A percentile compares a stretch with the other conserved stretches of the same genome.
phyloP scores from a whole-genome alignment of 2,113 vertebrate species.

The Vidua chalybeata region DNA sequence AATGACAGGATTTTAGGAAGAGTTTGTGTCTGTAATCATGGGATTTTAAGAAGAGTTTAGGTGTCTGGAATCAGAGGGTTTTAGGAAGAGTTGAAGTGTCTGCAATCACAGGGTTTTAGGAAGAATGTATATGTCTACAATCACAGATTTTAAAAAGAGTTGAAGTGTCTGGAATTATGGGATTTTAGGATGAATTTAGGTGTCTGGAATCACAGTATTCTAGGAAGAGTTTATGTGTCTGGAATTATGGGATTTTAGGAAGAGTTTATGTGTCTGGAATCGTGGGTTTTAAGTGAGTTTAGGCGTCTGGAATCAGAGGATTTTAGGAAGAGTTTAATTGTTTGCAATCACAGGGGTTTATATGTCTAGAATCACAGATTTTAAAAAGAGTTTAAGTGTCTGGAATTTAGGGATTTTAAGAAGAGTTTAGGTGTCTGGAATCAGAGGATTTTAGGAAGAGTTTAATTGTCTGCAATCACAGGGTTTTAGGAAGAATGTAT shows the following conservation, averaged over 20 bases:
- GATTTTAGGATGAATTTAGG: too few species aligned
- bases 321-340: not conserved
- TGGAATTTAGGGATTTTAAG: too few species aligned
- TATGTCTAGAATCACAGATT: not conserved
- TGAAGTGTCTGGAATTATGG: too few species aligned
- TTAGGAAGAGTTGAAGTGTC: not conserved
- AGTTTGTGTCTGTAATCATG: not conserved
- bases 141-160: not conserved
- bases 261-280: too few species aligned
- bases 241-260: fast-evolving
- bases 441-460: fast-evolving
- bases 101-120: not conserved
- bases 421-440: too few species aligned
- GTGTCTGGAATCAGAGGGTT: fast-evolving
- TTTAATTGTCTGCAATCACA: fast-evolving
- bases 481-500: not conserved
- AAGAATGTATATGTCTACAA: not conserved
- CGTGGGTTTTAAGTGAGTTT: too few species aligned
- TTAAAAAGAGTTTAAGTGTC: not conserved
- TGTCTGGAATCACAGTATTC: fast-evolving
- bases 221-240: not conserved
- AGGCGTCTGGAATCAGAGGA: fast-evolving
- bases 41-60: not conserved
- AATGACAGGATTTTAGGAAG: not conserved
- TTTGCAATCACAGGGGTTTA: too few species aligned